Conservation (phyloP, 2,797 vertebrate genomes). For the Dendrocincla fuliginosa region DNA sequence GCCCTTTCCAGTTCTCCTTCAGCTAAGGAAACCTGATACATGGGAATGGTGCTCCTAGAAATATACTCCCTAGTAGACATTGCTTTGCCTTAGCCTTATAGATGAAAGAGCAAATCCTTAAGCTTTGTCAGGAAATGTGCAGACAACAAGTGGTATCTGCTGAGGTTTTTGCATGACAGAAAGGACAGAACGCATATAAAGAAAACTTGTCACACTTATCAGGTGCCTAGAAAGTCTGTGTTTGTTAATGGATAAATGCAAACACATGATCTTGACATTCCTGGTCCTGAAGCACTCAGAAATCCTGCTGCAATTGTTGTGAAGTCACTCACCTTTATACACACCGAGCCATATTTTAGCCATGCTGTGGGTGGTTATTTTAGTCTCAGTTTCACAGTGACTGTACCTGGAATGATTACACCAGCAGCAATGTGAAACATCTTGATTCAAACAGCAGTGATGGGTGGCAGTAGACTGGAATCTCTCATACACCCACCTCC, state of each 20-base stretch:
- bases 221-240: background rate
- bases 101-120: background rate
- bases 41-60: background rate
- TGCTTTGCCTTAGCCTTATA: background rate
- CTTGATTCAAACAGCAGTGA: background rate
- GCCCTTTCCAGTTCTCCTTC: background rate
- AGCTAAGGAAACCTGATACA: background rate
- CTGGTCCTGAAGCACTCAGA: background rate
- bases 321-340: background rate
- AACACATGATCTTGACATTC: background rate
- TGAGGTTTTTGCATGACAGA: background rate
- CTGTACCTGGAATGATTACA: slow-evolving; percentile 20
- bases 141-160: background rate
- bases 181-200: background rate
- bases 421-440: background rate
- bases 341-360: background rate
- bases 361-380: background rate
- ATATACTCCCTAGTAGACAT: background rate
- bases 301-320: background rate
- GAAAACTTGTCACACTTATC: background rate
- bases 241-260: background rate
- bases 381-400: slow-evolving; percentile 8
- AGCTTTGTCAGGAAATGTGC: background rate
- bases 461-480: background rate
- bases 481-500: background rate